Conservation (phyloP, 2,113 vertebrate genomes). For the Lathamus discolor region DNA sequence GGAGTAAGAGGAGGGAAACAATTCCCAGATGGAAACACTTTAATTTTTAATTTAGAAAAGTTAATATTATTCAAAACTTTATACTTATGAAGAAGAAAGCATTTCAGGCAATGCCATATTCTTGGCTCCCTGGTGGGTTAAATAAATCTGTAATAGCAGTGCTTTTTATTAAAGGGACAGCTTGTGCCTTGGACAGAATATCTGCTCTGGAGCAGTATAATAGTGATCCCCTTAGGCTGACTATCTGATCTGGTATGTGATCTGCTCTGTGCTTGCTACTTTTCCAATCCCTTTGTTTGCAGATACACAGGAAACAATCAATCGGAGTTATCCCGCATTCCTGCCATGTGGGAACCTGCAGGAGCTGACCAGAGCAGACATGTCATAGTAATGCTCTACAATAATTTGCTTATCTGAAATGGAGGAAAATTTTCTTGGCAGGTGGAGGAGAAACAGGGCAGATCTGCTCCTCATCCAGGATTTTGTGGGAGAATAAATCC, state of each 20-base stretch:
- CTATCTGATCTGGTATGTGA: not conserved
- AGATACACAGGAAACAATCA: not conserved
- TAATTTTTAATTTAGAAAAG: not conserved
- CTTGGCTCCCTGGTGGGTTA: not conserved
- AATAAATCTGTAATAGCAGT: not conserved
- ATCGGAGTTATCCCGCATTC: not conserved
- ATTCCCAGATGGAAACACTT: not conserved
- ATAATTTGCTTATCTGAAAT: not conserved
- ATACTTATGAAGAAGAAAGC: not conserved
- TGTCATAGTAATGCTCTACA: not conserved
- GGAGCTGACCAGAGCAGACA: not conserved
- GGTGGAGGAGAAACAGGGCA: not conserved
- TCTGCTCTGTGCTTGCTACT: not conserved
- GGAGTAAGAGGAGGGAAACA: not conserved
- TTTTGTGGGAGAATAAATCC: not conserved
- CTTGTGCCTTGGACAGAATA: not conserved
- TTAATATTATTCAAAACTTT: not conserved
- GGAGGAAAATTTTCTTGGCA: not conserved
- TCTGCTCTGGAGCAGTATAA: not conserved
- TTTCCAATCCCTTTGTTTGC: not conserved
- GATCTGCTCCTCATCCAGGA: not conserved
- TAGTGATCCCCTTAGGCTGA: not conserved
- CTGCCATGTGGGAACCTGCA: not conserved
- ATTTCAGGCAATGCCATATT: not conserved
- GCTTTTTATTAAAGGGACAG: not conserved